Percentiles rank a stretch among this genome's conserved stretches.
Conservation (phyloP, 1,140 invertebrate species). For the Zaprionus gabonicus region DNA sequence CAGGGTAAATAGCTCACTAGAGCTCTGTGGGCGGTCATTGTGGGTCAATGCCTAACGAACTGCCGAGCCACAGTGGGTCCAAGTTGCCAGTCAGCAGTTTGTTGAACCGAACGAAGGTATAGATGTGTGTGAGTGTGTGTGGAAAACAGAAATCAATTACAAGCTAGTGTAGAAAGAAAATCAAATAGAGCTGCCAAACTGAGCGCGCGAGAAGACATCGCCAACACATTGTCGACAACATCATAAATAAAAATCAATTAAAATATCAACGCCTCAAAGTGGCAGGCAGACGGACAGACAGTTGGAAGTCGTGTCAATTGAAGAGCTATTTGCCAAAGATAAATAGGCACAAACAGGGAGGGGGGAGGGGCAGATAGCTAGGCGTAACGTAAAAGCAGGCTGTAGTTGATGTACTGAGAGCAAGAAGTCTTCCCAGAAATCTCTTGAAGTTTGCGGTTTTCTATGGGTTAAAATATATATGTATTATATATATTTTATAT, state of each 20-base stretch:
- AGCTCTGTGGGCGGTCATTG: conserved; percentile 21
- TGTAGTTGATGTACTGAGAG: too few species aligned
- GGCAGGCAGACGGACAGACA: conserved; percentile 12
- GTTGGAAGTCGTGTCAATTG: conserved; percentile 49
- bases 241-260: conserved; percentile 82
- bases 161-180: background rate
- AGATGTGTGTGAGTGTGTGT: background rate
- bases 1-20: conserved; percentile 1
- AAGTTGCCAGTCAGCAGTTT: conserved; percentile 39
- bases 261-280: conserved; percentile 70
- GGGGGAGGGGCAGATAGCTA: too few species aligned
- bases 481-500: too few species aligned
- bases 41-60: conserved; percentile 41
- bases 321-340: conserved; percentile 29
- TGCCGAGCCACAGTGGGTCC: conserved; percentile 23
- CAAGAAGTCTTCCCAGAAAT: too few species aligned
- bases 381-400: too few species aligned
- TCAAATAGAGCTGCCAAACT: background rate
- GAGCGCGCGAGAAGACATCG: background rate
- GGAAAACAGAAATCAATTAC: conserved; percentile 13
- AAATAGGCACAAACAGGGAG: background rate
- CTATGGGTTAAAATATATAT: too few species aligned
- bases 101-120: conserved; percentile 24
- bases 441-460: too few species aligned
- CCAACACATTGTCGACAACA: conserved; percentile 13